Evolutionary conservation across 2,113 vertebrate genomes (phyloP).

Genomic region (Brachyistius frenatus): DNA sequence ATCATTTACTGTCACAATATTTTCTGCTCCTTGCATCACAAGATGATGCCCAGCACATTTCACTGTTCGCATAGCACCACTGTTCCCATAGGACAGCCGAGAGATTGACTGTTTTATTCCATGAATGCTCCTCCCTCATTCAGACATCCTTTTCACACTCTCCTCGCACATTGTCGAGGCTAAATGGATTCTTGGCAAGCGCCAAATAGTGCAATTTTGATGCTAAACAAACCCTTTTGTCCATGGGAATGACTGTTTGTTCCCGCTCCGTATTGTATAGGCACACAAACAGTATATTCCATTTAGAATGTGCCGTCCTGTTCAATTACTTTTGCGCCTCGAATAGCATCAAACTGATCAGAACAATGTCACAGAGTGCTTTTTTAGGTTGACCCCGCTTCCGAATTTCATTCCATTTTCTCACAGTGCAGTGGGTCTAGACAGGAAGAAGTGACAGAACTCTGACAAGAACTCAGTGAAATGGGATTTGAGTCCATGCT

Average conservation of each 20-base stretch:
- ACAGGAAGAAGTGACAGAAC: conserved; percentile 49
- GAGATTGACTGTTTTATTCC: conserved; percentile 59
- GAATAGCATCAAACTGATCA: conserved; percentile 32
- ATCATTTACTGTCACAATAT: not conserved
- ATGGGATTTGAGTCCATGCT: conserved; percentile 51
- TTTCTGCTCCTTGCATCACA: conserved; percentile 22
- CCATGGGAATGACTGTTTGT: conserved; percentile 39
- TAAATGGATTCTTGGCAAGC: conserved; percentile 69
- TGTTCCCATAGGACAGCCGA: conserved; percentile 45
- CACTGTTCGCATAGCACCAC: conserved; percentile 27
- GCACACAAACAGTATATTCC: conserved; percentile 20
- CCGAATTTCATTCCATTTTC: conserved; percentile 62
- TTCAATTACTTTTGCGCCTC: conserved; percentile 22
- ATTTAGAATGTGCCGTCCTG: conserved; percentile 34
- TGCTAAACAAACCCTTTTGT: conserved; percentile 68
- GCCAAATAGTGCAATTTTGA: conserved; percentile 54
- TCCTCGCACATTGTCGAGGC: conserved; percentile 53
- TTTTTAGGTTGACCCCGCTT: conserved; percentile 3
- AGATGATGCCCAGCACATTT: conserved; percentile 25
- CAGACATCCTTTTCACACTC: conserved; percentile 55
- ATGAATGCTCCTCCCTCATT: conserved; percentile 53
- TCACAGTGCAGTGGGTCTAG: conserved; percentile 11
- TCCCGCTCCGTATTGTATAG: conserved; percentile 4
- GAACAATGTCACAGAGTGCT: conserved; percentile 20
- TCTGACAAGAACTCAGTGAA: conserved; percentile 48